Evolutionary conservation across 2,888 invertebrate genomes (phyloP), one percentile per base, ranked within the genome.

Genomic region (Ophion obscuratus): DNA sequence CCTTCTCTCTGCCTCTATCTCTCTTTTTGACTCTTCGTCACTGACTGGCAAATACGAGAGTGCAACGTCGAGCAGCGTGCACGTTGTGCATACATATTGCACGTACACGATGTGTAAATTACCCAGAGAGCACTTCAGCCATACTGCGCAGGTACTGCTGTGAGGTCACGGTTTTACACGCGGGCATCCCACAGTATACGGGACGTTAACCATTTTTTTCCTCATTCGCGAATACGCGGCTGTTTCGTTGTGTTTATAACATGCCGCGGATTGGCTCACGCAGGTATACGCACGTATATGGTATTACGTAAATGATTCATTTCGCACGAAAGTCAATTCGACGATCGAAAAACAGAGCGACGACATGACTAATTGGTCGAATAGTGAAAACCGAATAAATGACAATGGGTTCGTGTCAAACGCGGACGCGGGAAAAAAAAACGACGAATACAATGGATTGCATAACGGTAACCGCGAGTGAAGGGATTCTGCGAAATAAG

Each of bases 401-500:
- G 68, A 14, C 40, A n/a, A 20, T 27, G 24, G 71, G 36, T 70
- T 10, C 36, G 24, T 57, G 70, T 53, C 20, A 24, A 62, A 24
- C 4, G 57, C 73, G 31, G 31, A 31, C 31, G 31, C 31, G 31
- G 59, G 20, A 6, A 75, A 80, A 6, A 75, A 80, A 77, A 80
- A 67, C 40, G 44, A 57, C 62, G 40, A 70, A 73, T 27, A 81
- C 47, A 77, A 77, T 81, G 59, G 67, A 83, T 80, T 83, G 57
- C 68, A 67, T 73, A 71, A 75, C 71, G 14, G 36, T 57, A 44
- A 80, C 67, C 24, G 67, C 66, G 27, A 20, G 70, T 66, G 36
- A 24, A 76, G 53, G 76, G 80, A 62, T 74, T 71, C 70, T 79
- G 75, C 66, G 82, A 82, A 82, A 85, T 71, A 71, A 62, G 81